These are phyloP conservation scores for Erpetoichthys calabaricus DNA, from an alignment of 2,797 vertebrate species.

Conservation along the genomic window DNA sequence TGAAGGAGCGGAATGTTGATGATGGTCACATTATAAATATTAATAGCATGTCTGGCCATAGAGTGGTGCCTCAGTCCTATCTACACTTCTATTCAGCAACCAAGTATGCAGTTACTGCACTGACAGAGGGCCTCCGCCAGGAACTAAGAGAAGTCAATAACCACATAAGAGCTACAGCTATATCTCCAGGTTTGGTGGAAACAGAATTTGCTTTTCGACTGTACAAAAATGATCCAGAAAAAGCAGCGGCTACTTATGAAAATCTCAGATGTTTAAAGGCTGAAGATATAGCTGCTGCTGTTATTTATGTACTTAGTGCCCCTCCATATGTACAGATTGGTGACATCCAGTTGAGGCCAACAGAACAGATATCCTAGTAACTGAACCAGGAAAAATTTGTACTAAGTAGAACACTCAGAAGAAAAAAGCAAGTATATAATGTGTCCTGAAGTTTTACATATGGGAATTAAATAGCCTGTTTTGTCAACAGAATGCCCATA, in stretches of 20 bases:
- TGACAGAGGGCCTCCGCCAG: conserved; percentile 84
- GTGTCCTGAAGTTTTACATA: no score
- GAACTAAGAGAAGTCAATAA: conserved; percentile 79
- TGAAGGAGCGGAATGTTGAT: conserved; percentile 82
- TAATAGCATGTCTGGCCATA: conserved; percentile 87
- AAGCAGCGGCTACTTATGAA: conserved; percentile 80
- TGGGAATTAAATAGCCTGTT: no score
- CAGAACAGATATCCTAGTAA: conserved; percentile 79
- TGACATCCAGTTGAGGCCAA: conserved; percentile 87
- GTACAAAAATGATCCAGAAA: conserved; percentile 77
- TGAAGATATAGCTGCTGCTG: conserved; percentile 78
- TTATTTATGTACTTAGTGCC: conserved; percentile 76
- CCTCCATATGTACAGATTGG: conserved; percentile 88
- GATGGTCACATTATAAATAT: conserved; percentile 96
- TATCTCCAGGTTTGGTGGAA: conserved; percentile 90
- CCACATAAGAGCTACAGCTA: conserved; percentile 86
- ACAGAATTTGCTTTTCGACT: conserved; percentile 89
- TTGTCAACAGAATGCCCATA: no score
- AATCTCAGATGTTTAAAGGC: conserved; percentile 91
- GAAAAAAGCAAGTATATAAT: no score
- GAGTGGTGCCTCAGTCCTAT: conserved; percentile 53
- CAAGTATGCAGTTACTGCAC: conserved; percentile 80
- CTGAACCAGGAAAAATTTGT: neutral
- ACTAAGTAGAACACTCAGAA: no score
- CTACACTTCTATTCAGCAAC: conserved; percentile 86